Conservation (phyloP, 2,113 vertebrate species). For the Corvus hawaiiensis region DNA sequence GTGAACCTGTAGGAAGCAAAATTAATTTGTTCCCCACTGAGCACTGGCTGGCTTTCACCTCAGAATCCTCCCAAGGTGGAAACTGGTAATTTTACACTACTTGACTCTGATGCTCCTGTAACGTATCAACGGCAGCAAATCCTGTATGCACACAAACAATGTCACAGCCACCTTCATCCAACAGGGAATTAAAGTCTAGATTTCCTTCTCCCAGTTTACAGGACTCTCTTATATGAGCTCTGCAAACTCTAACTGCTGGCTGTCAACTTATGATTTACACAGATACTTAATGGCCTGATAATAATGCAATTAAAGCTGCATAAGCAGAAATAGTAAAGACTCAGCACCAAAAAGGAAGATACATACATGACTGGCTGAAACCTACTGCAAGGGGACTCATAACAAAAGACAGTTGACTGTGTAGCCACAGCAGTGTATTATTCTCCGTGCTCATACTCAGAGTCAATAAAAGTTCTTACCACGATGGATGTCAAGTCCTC, state of each 20-base stretch:
- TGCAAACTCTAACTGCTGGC: not conserved
- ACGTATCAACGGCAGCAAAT: not conserved
- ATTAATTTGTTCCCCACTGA: not conserved
- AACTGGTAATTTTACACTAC: constrained; percentile 11
- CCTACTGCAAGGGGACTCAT: not conserved
- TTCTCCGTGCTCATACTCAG: not conserved
- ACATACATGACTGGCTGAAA: not conserved
- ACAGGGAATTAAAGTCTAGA: not conserved
- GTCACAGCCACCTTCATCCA: not conserved
- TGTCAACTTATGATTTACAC: not conserved
- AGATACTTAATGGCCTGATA: not conserved
- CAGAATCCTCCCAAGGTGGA: not conserved
- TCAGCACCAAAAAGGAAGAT: not conserved
- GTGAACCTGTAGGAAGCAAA: not conserved
- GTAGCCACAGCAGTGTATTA: not conserved
- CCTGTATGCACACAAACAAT: accelerated
- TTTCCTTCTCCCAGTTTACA: not conserved
- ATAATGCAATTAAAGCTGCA: constrained; percentile 10
- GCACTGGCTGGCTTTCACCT: not conserved
- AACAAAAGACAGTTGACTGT: not conserved
- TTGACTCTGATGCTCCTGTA: constrained; percentile 21
- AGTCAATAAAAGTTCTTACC: constrained; percentile 73
- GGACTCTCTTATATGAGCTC: not conserved
- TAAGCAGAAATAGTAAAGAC: not conserved
- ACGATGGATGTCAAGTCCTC: constrained; percentile 98